These are phyloP conservation scores for Drosophila kuntzei DNA, from an alignment of 2,888 invertebrate species.

Conservation along the genomic window DNA sequence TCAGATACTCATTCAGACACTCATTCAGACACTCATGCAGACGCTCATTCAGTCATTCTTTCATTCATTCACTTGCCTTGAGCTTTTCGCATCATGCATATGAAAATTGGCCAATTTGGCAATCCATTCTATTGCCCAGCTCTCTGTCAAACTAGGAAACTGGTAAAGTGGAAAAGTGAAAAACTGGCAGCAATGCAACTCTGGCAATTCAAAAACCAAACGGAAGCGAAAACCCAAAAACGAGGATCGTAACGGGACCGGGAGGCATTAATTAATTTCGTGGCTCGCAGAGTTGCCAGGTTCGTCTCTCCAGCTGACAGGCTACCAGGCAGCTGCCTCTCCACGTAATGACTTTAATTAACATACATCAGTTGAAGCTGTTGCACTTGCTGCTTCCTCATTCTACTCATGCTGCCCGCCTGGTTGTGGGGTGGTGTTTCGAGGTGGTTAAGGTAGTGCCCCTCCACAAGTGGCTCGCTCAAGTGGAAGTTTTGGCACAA, in stretches of 20 bases:
- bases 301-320: neutral
- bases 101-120: constrained; percentile 72
- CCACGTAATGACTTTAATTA: constrained; percentile 72
- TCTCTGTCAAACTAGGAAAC: neutral
- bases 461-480: constrained; percentile 39
- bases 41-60: constrained; percentile 6
- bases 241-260: constrained; percentile 5
- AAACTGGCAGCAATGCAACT: constrained; percentile 9
- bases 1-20: constrained; percentile 9
- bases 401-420: neutral
- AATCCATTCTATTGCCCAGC: constrained; percentile 22
- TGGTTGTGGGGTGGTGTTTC: neutral
- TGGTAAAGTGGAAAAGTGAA: constrained; percentile 19
- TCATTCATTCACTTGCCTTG: constrained; percentile 26
- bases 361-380: constrained; percentile 53
- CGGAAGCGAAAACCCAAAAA: constrained; percentile 6
- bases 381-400: constrained; percentile 4
- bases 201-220: neutral
- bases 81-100: constrained; percentile 55
- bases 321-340: constrained; percentile 39
- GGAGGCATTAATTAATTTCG: constrained; percentile 10
- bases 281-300: constrained; percentile 18
- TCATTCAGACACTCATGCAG: constrained; percentile 14
- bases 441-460: constrained; percentile 8
- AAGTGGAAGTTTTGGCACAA: constrained; percentile 52